These are phyloP conservation scores for Helicoverpa assulta DNA, from an alignment of 2,888 invertebrate genomes.

Conservation along the genomic window DNA sequence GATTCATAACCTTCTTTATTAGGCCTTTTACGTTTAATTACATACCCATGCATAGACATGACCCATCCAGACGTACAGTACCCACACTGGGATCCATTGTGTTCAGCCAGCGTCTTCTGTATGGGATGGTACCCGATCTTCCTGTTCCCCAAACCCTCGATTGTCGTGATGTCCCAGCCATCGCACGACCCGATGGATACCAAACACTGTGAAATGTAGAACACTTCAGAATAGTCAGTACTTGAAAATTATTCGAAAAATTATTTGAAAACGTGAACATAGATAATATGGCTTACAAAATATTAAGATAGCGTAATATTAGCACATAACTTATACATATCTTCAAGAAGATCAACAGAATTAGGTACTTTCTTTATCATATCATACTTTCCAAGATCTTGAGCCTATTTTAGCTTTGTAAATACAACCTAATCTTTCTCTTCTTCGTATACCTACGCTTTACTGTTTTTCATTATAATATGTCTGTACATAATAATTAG, in stretches of 20 bases:
- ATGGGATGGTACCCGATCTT: constrained; percentile 91
- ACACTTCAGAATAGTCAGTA: too few species aligned
- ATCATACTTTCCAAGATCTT: too few species aligned
- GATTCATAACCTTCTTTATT: not conserved
- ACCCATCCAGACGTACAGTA: constrained; percentile 89
- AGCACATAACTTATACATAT: not conserved
- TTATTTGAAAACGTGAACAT: too few species aligned
- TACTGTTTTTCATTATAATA: not conserved
- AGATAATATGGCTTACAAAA: not conserved
- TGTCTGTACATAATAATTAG: too few species aligned
- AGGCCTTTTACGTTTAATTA: too few species aligned
- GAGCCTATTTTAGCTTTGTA: too few species aligned
- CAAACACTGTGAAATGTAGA: constrained; percentile 79
- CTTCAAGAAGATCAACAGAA: not conserved
- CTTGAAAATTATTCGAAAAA: too few species aligned
- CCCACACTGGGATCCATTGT: constrained; percentile 92
- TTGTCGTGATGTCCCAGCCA: constrained; percentile 92
- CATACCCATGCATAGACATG: constrained; percentile 78
- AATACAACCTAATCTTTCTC: too few species aligned
- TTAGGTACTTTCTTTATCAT: not conserved
- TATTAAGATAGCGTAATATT: not conserved
- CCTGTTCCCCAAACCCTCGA: constrained; percentile 92
- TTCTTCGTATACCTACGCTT: not conserved
- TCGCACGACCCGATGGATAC: constrained; percentile 87
- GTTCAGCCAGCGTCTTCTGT: constrained; percentile 89